A percentile compares a stretch with the other conserved stretches of the same genome.
These are phyloP conservation scores for Nemurella pictetii DNA, from an alignment of 2,888 invertebrate species.

Conservation along the genomic window DNA sequence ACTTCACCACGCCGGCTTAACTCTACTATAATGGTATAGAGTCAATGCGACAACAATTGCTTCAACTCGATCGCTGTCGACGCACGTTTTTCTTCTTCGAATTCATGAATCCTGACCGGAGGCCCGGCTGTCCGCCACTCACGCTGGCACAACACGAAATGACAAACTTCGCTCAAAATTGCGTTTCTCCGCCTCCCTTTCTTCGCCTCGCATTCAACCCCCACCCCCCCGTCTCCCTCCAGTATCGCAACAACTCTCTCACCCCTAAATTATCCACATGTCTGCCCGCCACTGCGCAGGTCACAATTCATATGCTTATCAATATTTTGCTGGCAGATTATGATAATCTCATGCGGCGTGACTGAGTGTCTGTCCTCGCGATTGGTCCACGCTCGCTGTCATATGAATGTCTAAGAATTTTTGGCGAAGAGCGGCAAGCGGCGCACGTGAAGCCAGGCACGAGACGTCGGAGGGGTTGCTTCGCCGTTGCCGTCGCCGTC, in stretches of 20 bases:
- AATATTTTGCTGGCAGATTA: slow-evolving; percentile 41
- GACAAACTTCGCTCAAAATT: slow-evolving; percentile 41
- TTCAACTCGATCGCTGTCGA: background rate
- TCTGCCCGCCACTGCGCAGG: slow-evolving; percentile 38
- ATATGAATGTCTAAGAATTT: slow-evolving; percentile 41
- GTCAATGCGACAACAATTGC: background rate
- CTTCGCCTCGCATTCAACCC: slow-evolving; percentile 11
- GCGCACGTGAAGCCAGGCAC: slow-evolving; percentile 22
- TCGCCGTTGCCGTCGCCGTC: background rate
- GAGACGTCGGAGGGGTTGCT: background rate
- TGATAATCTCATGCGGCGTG: slow-evolving; percentile 39
- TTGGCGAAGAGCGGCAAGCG: slow-evolving; percentile 15
- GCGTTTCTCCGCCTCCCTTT: slow-evolving; percentile 37
- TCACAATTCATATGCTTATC: slow-evolving; percentile 41
- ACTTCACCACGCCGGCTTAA: background rate
- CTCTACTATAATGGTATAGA: too few relatives aligned
- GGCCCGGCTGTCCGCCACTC: slow-evolving; percentile 34
- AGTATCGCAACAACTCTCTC: slow-evolving; percentile 14
- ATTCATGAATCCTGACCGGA: background rate
- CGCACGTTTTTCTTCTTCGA: background rate
- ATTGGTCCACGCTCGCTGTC: slow-evolving; percentile 40
- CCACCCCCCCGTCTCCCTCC: too few relatives aligned
- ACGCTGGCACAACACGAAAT: slow-evolving; percentile 37
- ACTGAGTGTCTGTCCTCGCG: slow-evolving; percentile 26
- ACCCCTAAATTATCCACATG: slow-evolving; percentile 42